Conservation (phyloP, 2,113 vertebrate species). For the Tamias sibiricus region DNA sequence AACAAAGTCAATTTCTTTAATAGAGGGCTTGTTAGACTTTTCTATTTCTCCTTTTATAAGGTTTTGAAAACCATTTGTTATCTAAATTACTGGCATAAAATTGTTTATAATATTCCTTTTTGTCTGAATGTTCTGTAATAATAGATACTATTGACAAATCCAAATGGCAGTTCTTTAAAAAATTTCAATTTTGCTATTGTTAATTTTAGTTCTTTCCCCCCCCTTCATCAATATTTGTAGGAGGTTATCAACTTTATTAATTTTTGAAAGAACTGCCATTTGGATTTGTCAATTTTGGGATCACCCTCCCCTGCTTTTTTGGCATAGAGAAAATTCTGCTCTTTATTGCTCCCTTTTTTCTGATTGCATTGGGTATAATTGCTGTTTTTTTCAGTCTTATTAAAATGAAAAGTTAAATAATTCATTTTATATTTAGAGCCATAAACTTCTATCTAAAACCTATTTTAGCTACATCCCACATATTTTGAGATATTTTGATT, state of each 20-base stretch:
- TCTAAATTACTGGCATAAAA: too few relatives aligned
- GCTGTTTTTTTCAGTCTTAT: not conserved
- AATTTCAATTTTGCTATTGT: not conserved
- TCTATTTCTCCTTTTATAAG: not conserved
- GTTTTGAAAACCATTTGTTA: not conserved
- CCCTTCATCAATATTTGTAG: not conserved
- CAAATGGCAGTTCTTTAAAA: too few relatives aligned
- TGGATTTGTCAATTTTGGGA: not conserved
- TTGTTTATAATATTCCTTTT: not conserved
- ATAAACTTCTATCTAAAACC: not conserved
- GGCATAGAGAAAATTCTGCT: not conserved
- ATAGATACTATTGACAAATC: not conserved
- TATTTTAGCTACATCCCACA: not conserved
- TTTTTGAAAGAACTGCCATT: not conserved
- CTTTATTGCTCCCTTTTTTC: not conserved
- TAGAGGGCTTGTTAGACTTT: not conserved
- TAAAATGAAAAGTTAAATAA: not conserved
- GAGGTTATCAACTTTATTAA: not conserved
- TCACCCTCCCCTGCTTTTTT: not conserved
- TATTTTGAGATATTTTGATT: not conserved
- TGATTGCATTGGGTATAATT: not conserved
- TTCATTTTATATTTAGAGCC: not conserved
- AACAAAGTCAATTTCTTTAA: not conserved
- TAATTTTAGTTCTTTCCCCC: not conserved
- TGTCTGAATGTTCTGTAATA: not conserved